These are phyloP conservation scores for Scaptomyza reducta DNA, from an alignment of 2,888 invertebrate species.

Conservation along the genomic window DNA sequence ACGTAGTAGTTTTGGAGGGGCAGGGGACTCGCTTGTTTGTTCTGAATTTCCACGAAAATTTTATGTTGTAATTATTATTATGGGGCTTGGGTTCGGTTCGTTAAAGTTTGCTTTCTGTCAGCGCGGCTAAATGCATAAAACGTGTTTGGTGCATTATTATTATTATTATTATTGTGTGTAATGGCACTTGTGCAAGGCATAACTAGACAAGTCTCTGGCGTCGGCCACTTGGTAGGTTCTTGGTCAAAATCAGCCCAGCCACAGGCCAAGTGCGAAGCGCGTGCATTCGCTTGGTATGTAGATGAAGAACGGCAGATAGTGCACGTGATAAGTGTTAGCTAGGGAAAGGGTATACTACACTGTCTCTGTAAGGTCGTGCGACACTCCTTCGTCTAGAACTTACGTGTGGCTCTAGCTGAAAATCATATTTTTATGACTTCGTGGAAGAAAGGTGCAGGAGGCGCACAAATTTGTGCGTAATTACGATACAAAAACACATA, in stretches of 20 bases:
- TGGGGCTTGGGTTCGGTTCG: conserved; percentile 26
- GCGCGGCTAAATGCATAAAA: conserved; percentile 42
- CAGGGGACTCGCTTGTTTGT: conserved; percentile 27
- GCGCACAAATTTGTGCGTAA: conserved; percentile 67
- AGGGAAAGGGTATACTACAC: background rate
- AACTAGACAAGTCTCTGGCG: conserved; percentile 48
- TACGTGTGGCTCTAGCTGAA: conserved; percentile 34
- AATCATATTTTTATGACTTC: conserved; percentile 75
- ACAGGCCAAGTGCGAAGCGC: conserved; percentile 35
- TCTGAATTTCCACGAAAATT: conserved; percentile 77
- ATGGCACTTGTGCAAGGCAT: conserved; percentile 19
- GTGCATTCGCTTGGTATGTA: conserved; percentile 41
- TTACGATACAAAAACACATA: conserved; percentile 79
- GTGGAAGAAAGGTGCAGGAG: conserved; percentile 69
- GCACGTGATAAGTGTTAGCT: conserved; percentile 28
- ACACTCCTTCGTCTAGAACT: conserved; percentile 47
- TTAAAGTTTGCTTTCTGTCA: conserved; percentile 41
- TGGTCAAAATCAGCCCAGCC: background rate
- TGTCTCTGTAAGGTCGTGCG: conserved; percentile 30
- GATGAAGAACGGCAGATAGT: conserved; percentile 48
- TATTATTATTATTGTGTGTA: conserved; percentile 19
- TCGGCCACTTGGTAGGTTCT: conserved; percentile 32
- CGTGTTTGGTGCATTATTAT: conserved; percentile 46
- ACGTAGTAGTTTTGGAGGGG: conserved; percentile 59
- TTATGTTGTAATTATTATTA: conserved; percentile 65